Evolutionary conservation across 1,140 invertebrate species (phyloP).

Genomic region (Monomorium pharaonis): DNA sequence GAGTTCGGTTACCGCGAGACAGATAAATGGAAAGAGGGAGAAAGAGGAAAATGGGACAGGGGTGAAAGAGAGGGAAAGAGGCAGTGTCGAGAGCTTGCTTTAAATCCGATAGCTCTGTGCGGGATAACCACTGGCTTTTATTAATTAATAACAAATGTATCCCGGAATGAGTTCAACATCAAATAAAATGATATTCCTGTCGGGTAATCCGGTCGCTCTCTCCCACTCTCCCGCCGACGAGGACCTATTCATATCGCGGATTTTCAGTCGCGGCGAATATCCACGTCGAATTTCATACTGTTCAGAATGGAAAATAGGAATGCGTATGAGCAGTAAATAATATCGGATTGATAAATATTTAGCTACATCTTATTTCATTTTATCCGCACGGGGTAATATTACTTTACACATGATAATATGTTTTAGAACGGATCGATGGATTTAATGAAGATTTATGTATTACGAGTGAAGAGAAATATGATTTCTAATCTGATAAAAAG

Average conservation of each 20-base stretch:
- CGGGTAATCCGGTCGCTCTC: conserved; percentile 64
- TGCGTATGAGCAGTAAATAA: conserved; percentile 15
- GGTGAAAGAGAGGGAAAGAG: conserved; percentile 31
- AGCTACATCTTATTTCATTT: conserved; percentile 8
- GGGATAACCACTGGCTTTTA: conserved; percentile 70
- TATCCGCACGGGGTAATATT: background rate
- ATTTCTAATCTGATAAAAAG: background rate
- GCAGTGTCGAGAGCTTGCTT: conserved; percentile 74
- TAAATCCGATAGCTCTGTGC: conserved; percentile 77
- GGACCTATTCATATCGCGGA: conserved; percentile 54
- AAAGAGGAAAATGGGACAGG: background rate
- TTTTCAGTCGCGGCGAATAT: conserved; percentile 49
- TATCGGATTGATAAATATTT: conserved; percentile 28
- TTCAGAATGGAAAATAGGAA: conserved; percentile 17
- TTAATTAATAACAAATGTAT: conserved; percentile 83
- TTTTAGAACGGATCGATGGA: background rate
- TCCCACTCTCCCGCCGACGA: conserved; percentile 30
- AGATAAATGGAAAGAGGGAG: conserved; percentile 44
- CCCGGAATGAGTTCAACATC: conserved; percentile 77
- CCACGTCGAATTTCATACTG: conserved; percentile 22
- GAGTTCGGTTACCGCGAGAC: conserved; percentile 60
- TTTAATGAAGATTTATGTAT: background rate
- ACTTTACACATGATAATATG: background rate
- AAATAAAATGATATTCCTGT: conserved; percentile 81
- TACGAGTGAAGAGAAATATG: background rate